Evolutionary conservation across 2,797 vertebrate genomes (phyloP), one percentile per base, ranked within the genome.

Genomic region (Chlorospingus semifuscus): DNA sequence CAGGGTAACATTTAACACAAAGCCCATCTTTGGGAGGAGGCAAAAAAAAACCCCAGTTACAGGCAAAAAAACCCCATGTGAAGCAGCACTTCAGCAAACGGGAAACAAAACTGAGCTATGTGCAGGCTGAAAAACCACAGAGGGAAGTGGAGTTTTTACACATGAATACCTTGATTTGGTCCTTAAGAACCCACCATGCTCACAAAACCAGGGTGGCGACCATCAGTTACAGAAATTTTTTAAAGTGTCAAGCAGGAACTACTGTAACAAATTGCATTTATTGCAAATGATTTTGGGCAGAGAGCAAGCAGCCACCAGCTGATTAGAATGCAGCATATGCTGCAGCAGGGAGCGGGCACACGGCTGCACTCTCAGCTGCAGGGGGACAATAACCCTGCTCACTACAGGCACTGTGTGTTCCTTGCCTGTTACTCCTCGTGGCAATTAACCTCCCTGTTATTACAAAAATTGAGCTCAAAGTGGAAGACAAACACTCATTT

Each of bases 391-490:
- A 36, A 93, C 89, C 83, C 92, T 2, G 36, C 90, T 96, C 34
- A 37, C 95, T 84, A 64, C 2, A 93, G 94, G 94, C 94, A 88
- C 94, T 83, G 72, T 3, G 70, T 87, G 92, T 96, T 96, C 96
- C 87, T 76, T 72, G 81, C 6, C 0, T 47, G 83, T 83, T 78
- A 71, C 90, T 95, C 91, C 92, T 94, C 57, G 61, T 93, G 79
- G 72, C 92, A 94, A 95, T 94, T 87, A 96, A 96, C 92, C 84
- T 91, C 95, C 96, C 91, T 72, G 76, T 86, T 84, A 96, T 93
- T 95, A 96, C 95, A 89, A 94, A 91, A 92, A 93, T 13, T 72
- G 89, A 52, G 41, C 95, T 94, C 44, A 32, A 79, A 81, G 72
- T 60, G 64, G 75, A 92, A 94, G 85, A 87, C 91, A 95, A 89